Evolutionary conservation across 1,140 invertebrate genomes (phyloP).

Genomic region (Pantala flavescens): DNA sequence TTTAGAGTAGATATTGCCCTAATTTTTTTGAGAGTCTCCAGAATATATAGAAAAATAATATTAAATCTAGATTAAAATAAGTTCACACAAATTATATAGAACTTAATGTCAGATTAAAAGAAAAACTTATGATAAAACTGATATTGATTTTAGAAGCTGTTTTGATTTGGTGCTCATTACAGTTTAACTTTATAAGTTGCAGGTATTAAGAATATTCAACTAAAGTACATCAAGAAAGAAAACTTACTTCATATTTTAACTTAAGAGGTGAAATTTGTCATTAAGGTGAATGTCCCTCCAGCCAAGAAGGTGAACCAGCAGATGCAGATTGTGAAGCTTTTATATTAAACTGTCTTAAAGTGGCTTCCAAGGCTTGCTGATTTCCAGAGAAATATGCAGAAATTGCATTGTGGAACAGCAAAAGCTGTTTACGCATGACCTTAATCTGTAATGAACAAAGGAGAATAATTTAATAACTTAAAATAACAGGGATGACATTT

Average conservation of each 20-base stretch:
- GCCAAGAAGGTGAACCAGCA: not conserved
- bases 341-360: slow-evolving; percentile 93
- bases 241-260: not conserved
- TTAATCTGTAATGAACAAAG: slow-evolving; percentile 62
- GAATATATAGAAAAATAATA: no score
- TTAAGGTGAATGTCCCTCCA: not conserved
- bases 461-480: no score
- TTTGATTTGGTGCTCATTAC: no score
- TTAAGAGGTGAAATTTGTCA: not conserved
- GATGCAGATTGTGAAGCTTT: slow-evolving; percentile 37
- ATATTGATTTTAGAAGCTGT: no score
- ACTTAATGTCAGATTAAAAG: no score
- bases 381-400: slow-evolving; percentile 95
- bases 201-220: not conserved
- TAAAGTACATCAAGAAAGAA: not conserved
- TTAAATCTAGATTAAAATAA: no score
- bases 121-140: no score
- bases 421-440: slow-evolving; percentile 94
- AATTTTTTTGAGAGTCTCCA: no score
- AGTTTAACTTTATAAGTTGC: not conserved
- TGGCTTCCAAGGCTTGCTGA: slow-evolving; percentile 81
- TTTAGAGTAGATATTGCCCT: no score
- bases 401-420: slow-evolving; percentile 91
- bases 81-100: no score
- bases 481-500: no score